Evolutionary conservation across 2,888 invertebrate genomes (phyloP), one percentile per base, ranked within the genome.

Genomic region (Pinctada fucata): DNA sequence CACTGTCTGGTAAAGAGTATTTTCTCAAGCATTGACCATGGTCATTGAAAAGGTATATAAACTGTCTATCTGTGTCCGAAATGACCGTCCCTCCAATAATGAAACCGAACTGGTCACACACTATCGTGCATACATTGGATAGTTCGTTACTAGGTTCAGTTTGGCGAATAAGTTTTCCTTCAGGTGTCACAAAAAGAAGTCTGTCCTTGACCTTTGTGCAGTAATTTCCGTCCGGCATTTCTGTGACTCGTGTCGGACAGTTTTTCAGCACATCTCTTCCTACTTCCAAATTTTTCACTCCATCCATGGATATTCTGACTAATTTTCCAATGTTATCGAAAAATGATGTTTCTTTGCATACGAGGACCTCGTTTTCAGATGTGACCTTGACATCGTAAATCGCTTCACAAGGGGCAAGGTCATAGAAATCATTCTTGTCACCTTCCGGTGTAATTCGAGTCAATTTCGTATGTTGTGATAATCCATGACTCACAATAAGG

Each of bases 321-420:
- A 58, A 1, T 58, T 58, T 58, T 58, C 58, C 58, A 13, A 58
- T 58, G 13, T 58, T 58, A 58, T 58, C 58, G 58, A 58, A 58
- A 13, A 58, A 58, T 58, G 58, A 58, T 10, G 6, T 58, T 13
- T 58, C 58, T 58, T 58, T 58, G 58, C 58, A 58, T 58, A 58
- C 58, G 6, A 58, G 58, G 8, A 58, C 58, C 58, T 58, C 58
- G 58, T 58, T 58, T 6, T 58, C 13, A 58, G 58, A 58, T 58
- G 58, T 58, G 58, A 58, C 58, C 58, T 58, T 58, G 58, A 58
- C 58, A 58, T 58, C 58, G 13, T 58, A 58, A 13, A 58, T 58
- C 13, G 58, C 58, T 58, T 58, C 58, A 58, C 58, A 58, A 58
- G 58, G 58, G 58, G 58, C 58, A 58, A 58, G 58, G 13, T 58